Conservation (phyloP, 2,797 vertebrate species). For the Amblyraja radiata region DNA sequence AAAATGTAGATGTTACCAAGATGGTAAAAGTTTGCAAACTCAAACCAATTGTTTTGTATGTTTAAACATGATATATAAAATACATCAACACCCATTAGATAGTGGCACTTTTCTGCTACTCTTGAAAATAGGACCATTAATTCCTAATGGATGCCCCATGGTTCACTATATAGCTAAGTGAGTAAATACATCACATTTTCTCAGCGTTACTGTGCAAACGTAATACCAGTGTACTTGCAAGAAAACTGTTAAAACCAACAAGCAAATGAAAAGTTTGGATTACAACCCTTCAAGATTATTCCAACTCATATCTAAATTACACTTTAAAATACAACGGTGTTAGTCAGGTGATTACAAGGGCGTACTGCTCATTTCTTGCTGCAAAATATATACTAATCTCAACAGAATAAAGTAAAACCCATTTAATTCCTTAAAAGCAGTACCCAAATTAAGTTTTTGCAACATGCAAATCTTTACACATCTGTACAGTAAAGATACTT, state of each 20-base stretch:
- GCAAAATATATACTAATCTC: constrained; percentile 54
- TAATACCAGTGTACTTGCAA: constrained; percentile 86
- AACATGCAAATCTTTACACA: constrained; percentile 57
- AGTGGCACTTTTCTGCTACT: constrained; percentile 10
- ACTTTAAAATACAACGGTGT: constrained; percentile 69
- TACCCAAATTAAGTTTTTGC: constrained; percentile 54
- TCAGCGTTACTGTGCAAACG: constrained; percentile 83
- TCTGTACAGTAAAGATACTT: constrained; percentile 54
- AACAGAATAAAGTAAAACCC: constrained; percentile 46
- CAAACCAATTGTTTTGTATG: neutral
- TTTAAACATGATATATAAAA: constrained; percentile 30
- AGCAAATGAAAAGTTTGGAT: constrained; percentile 62
- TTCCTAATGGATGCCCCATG: constrained; percentile 55
- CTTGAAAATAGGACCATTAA: constrained; percentile 44
- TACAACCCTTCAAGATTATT: constrained; percentile 62
- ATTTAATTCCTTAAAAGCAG: constrained; percentile 58
- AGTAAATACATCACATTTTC: constrained; percentile 62
- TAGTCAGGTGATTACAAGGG: constrained; percentile 56
- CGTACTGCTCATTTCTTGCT: constrained; percentile 58
- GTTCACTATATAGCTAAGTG: constrained; percentile 63
- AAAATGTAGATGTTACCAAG: constrained; percentile 3
- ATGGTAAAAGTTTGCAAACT: constrained; percentile 16
- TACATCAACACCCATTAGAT: constrained; percentile 28
- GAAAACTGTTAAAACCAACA: constrained; percentile 65
- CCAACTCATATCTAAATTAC: constrained; percentile 68